These are phyloP conservation scores for Hypsibius dujardini DNA, from an alignment of 1,140 invertebrate genomes.

Conservation along the genomic window DNA sequence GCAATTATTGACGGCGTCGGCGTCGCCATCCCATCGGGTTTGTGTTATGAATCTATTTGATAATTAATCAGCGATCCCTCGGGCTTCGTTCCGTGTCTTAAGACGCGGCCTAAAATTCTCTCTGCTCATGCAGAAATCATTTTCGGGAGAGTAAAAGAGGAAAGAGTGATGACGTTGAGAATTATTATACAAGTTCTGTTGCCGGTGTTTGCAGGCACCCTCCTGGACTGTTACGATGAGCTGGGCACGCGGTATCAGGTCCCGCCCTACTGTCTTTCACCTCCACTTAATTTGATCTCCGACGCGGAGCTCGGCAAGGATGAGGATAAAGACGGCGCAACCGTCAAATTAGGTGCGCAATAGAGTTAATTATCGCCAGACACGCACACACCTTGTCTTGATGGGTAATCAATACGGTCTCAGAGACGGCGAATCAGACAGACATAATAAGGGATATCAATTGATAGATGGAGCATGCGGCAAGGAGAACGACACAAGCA, in stretches of 20 bases:
- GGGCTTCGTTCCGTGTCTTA: slow-evolving; percentile 7
- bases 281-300: slow-evolving; percentile 63
- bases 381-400: no score
- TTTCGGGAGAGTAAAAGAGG: no score
- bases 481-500: no score
- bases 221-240: slow-evolving; percentile 92
- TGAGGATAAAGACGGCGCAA: slow-evolving; percentile 52
- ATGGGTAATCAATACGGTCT: no score
- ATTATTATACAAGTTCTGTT: no score
- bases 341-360: slow-evolving; percentile 49
- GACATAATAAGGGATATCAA: no score
- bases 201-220: slow-evolving; percentile 41
- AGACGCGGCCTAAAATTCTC: background rate
- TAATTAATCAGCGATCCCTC: background rate
- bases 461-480: no score
- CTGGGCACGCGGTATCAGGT: slow-evolving; percentile 81
- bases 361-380: no score
- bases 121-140: no score
- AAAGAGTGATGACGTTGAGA: no score
- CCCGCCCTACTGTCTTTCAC: slow-evolving; percentile 81
- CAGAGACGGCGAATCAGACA: no score
- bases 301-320: slow-evolving; percentile 48
- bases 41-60: slow-evolving; percentile 24
- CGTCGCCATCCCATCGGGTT: slow-evolving; percentile 78
- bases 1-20: slow-evolving; percentile 86